phyloP scores from a whole-genome alignment of 2,113 vertebrate genomes.

The Eurypyga helias region DNA sequence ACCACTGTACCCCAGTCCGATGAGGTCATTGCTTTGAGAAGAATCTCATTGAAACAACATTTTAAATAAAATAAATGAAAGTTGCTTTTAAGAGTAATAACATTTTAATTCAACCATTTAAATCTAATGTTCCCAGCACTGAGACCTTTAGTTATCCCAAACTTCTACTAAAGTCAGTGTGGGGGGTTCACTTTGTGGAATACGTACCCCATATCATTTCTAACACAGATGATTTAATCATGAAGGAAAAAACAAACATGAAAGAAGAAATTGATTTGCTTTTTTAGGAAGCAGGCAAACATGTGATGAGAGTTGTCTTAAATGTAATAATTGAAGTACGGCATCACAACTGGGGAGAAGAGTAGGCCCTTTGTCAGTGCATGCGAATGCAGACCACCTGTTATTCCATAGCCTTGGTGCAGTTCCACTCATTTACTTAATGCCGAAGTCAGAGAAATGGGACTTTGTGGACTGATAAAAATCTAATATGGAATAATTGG shows the following conservation, averaged over 20 bases:
- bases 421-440: background rate
- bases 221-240: background rate
- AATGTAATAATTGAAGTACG: background rate
- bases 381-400: background rate
- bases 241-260: background rate
- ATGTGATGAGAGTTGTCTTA: background rate
- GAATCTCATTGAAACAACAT: background rate
- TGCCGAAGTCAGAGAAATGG: background rate
- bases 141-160: background rate
- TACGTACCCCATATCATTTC: background rate
- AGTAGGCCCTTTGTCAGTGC: background rate
- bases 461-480: slow-evolving; percentile 11
- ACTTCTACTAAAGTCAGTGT: background rate
- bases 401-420: background rate
- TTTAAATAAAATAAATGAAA: slow-evolving; percentile 48
- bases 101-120: slow-evolving; percentile 60
- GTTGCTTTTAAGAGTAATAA: slow-evolving; percentile 34
- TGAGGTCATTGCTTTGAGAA: slow-evolving; percentile 27
- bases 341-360: background rate
- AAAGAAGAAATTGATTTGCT: background rate
- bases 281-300: background rate
- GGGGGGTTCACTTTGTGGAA: background rate
- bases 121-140: background rate
- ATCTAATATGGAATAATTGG: background rate
- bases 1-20: background rate